Evolutionary conservation across 35 echinoderm and acorn worm genomes (phyloP).

Genomic region (Holothuria glaberrima): DNA sequence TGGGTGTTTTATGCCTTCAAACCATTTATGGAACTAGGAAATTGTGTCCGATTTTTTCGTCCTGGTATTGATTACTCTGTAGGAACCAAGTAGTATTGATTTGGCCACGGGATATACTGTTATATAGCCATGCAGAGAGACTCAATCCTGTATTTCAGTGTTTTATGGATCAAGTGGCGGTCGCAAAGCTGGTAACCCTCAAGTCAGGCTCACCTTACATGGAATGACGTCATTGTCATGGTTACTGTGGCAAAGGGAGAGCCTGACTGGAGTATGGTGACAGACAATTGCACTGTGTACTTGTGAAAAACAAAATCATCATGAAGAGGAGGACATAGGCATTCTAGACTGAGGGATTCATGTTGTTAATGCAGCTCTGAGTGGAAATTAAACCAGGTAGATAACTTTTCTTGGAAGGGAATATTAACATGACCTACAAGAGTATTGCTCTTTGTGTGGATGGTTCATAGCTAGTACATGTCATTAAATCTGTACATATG

Average conservation of each 20-base stretch:
- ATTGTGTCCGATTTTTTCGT: conserved; percentile 31
- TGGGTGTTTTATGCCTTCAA: too few species aligned
- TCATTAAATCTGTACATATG: too few species aligned
- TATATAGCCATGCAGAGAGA: background rate
- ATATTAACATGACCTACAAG: too few species aligned
- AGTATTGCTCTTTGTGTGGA: too few species aligned
- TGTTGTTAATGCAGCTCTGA: too few species aligned
- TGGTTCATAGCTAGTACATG: too few species aligned
- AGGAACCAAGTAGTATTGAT: conserved; percentile 37
- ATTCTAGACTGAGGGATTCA: too few species aligned
- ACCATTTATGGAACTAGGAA: background rate
- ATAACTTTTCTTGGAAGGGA: too few species aligned
- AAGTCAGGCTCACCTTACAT: conserved; percentile 49
- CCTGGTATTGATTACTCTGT: background rate
- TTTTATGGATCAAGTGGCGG: conserved; percentile 26
- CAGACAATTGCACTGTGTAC: background rate
- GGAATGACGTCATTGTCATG: conserved; percentile 52
- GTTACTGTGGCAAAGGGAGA: conserved; percentile 10
- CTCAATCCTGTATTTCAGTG: background rate
- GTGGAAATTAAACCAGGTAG: too few species aligned
- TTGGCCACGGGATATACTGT: conserved; percentile 3
- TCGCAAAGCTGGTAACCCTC: conserved; percentile 10
- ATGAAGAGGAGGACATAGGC: too few species aligned
- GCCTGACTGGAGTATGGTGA: conserved; percentile 30
- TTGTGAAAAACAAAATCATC: too few species aligned